These are phyloP conservation scores for Caenorhabditis latens DNA, from an alignment of 1,140 invertebrate genomes.

Conservation along the genomic window DNA sequence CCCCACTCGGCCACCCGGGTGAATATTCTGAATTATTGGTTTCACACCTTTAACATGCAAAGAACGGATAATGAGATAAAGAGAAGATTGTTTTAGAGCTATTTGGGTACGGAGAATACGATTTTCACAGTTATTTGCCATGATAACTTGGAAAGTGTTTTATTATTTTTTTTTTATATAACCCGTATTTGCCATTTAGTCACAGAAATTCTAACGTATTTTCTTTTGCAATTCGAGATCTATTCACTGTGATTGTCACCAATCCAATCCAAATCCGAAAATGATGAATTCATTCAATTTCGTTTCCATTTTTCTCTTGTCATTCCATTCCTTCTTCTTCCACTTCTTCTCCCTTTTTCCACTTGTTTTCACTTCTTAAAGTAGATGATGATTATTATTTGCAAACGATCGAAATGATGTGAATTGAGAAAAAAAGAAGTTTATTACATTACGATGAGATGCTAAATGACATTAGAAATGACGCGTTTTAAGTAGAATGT, in stretches of 20 bases:
- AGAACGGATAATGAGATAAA: too few species aligned
- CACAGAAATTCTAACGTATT: too few species aligned
- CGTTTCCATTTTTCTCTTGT: neutral
- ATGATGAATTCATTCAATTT: neutral
- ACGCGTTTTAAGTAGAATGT: neutral
- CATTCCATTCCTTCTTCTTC: neutral
- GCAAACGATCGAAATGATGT: conserved; percentile 25
- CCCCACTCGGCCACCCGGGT: too few species aligned
- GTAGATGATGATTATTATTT: neutral
- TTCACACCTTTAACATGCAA: too few species aligned
- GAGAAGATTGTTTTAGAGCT: too few species aligned
- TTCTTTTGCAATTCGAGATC: neutral
- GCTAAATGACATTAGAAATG: neutral
- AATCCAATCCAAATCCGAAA: conserved; percentile 10
- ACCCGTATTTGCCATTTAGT: too few species aligned
- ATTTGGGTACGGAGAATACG: too few species aligned
- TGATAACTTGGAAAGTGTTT: too few species aligned
- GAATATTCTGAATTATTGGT: too few species aligned
- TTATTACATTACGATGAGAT: conserved; percentile 25
- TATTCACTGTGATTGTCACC: neutral
- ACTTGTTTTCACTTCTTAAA: conserved; percentile 18
- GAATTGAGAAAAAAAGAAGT: conserved; percentile 4
- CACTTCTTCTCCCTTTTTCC: neutral
- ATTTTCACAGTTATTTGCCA: too few species aligned
- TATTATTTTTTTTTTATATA: too few species aligned